Base-by-base conservation (phyloP, 2,797 vertebrate genomes). In the Rhadinocentrus ornatus region DNA sequence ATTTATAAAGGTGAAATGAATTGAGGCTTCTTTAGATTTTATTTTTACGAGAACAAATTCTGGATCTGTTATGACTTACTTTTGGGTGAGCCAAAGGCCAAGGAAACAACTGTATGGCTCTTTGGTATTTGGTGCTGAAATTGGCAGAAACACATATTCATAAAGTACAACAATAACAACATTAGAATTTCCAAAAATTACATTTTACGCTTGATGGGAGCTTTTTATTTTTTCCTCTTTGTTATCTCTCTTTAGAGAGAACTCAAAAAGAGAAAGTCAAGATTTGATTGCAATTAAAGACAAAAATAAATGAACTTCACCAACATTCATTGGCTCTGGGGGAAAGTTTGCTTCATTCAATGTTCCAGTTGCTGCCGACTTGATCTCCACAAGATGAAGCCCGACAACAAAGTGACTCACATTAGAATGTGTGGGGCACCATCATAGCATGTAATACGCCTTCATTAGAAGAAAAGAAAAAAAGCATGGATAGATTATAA, bases 161-260 rank as follows among this genome's bases (percentile, higher is more conserved):
- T 85, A 87, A 90, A 88, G 77, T 85, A 93, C 90, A 91, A 88
- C 88, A 89, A 85, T 86, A 89, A 88, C 78, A 84, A 88, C 87
- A 86, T 84, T 63, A 89, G 81, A 82, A 84, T 81, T 81, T 73
- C 78, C 84, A 72, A 82, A 90, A 89, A 89, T 78, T 78, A 90
- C 83, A 88, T 73, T 86, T 81, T 57, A 65, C 65, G 70, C 54
- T 79, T 32, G 20, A 55, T 52, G 65, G 55, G 66, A 81, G 53
- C 46, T 62, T 39, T 62, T 59, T 29, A 32, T 22, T 27, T 15
- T 53, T 46, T 37, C n/a, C 59, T n/a, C 46, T 55, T 11, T 83
- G 57, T 71, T 48, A 74, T 78, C 77, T 70, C 62, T 35, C 27
- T 41, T 20, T 34, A 20, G 56, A 27, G 50, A 13, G 58, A 73